Percentiles rank a stretch among this genome's conserved stretches.
Evolutionary conservation across 2,113 vertebrate genomes (phyloP).

Genomic region (Leucoraja erinaceus): DNA sequence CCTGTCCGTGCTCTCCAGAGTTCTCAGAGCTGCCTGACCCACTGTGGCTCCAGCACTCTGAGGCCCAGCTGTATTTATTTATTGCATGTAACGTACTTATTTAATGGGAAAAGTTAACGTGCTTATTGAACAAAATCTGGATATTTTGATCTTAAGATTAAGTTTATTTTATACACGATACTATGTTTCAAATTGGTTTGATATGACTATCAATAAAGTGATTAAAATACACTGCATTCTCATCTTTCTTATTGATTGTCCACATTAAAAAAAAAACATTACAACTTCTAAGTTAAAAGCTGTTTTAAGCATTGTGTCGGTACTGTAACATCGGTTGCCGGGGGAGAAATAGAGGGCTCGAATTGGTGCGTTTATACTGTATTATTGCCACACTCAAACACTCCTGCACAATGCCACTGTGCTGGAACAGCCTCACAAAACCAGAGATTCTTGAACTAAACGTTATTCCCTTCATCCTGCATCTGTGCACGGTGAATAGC

Average conservation of each 20-base stretch:
- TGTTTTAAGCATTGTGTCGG: neutral
- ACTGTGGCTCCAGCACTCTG: too few species aligned
- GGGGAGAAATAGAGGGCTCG: neutral
- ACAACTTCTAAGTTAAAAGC: neutral
- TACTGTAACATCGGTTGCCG: too few species aligned
- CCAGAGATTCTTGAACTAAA: too few species aligned
- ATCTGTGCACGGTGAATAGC: too few species aligned
- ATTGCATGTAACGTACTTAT: constrained; percentile 32
- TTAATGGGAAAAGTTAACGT: neutral
- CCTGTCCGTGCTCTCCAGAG: too few species aligned
- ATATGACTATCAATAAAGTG: neutral
- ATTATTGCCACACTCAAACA: too few species aligned
- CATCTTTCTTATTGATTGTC: neutral
- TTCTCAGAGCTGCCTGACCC: too few species aligned
- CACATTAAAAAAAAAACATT: neutral
- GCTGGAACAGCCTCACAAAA: too few species aligned
- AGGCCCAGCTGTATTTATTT: constrained; percentile 11
- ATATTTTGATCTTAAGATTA: constrained; percentile 30
- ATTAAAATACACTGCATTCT: neutral
- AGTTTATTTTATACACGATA: constrained; percentile 23
- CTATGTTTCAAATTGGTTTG: constrained; percentile 1
- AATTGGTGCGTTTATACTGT: too few species aligned
- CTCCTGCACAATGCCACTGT: too few species aligned
- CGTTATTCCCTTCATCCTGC: too few species aligned
- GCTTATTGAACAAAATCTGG: neutral